phyloP scores from a whole-genome alignment of 1,140 invertebrate species.

The Matsumurasca onukii region DNA sequence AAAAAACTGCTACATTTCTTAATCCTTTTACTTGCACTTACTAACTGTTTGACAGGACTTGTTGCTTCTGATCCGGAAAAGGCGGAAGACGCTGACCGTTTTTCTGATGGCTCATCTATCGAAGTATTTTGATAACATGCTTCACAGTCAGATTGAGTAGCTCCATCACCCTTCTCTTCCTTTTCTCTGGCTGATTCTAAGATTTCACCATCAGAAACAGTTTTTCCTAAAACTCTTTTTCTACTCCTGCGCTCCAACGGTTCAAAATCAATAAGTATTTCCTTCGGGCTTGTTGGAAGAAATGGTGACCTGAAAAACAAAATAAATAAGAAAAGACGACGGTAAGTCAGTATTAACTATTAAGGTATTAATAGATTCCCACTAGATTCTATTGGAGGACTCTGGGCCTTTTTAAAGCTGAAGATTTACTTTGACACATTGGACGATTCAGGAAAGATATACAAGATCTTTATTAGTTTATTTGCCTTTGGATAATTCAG shows the following conservation, averaged over 20 bases:
- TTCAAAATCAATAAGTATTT: conserved; percentile 86
- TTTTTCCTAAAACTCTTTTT: conserved; percentile 69
- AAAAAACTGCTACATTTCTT: conserved; percentile 26
- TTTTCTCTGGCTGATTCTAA: conserved; percentile 57
- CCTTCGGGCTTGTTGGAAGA: conserved; percentile 46
- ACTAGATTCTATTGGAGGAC: too few relatives aligned
- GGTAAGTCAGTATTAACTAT: too few relatives aligned
- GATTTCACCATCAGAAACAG: conserved; percentile 78
- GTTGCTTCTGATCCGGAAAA: conserved; percentile 20
- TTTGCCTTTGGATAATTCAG: too few relatives aligned
- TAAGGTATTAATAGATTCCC: too few relatives aligned
- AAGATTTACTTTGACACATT: too few relatives aligned
- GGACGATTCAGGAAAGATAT: too few relatives aligned
- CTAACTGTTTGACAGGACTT: conserved; percentile 31
- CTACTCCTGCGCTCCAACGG: conserved; percentile 49
- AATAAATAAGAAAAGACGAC: too few relatives aligned
- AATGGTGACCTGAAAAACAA: conserved; percentile 38
- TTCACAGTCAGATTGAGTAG: conserved; percentile 39
- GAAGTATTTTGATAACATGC: conserved; percentile 29
- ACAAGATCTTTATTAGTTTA: too few relatives aligned
- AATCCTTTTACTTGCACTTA: conserved; percentile 13
- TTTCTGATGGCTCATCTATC: conserved; percentile 30
- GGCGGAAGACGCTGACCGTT: conserved; percentile 25
- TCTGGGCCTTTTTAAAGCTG: too few relatives aligned
- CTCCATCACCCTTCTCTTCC: conserved; percentile 39